A percentile compares a stretch with the other conserved stretches of the same genome.
Conservation (phyloP, 2,113 vertebrate genomes). For the Sorex araneus region DNA sequence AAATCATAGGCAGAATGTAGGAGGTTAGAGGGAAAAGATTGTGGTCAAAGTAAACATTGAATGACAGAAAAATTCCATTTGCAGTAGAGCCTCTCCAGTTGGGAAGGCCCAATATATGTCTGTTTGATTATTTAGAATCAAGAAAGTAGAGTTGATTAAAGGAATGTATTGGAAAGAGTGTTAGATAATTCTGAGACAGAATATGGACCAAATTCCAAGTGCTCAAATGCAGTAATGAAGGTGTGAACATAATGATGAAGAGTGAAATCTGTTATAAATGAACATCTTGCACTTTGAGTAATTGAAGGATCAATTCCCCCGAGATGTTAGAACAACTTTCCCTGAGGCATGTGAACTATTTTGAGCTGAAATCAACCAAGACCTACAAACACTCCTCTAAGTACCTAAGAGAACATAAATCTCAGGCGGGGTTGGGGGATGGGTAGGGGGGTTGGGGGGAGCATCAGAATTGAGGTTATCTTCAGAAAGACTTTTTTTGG, state of each 20-base stretch:
- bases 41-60: background rate
- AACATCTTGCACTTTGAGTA: background rate
- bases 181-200: background rate
- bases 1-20: background rate
- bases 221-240: background rate
- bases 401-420: too few relatives aligned
- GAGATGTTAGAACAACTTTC: too few relatives aligned
- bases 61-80: background rate
- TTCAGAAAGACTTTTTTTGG: too few relatives aligned
- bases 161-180: background rate
- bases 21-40: background rate
- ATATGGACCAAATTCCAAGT: background rate
- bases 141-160: background rate
- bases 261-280: background rate
- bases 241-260: background rate
- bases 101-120: background rate
- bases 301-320: background rate
- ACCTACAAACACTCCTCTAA: too few relatives aligned
- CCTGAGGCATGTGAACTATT: too few relatives aligned
- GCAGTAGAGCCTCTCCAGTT: background rate
- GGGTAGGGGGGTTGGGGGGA: too few relatives aligned
- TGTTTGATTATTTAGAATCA: constrained; percentile 2
- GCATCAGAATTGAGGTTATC: too few relatives aligned
- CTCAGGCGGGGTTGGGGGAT: too few relatives aligned
- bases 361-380: too few relatives aligned